Evolutionary conservation across 2,888 invertebrate genomes (phyloP).

Genomic region (Platycheirus rosarum): DNA sequence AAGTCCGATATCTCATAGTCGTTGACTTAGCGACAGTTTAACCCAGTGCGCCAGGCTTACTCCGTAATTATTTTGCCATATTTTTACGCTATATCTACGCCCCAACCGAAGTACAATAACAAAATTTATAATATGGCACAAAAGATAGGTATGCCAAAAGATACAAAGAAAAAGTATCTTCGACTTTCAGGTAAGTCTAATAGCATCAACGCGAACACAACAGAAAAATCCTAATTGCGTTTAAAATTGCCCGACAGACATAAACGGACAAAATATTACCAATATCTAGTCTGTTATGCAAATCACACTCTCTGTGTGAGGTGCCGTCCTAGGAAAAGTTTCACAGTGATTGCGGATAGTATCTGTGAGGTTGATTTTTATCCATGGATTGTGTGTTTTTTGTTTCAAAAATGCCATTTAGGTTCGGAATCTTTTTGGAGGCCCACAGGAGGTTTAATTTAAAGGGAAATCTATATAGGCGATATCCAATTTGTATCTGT

Average conservation of each 20-base stretch:
- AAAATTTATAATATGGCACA: slow-evolving; percentile 61
- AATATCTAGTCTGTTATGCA: slow-evolving; percentile 66
- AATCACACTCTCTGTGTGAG: slow-evolving; percentile 41
- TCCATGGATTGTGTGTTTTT: slow-evolving; percentile 41
- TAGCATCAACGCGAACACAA: slow-evolving; percentile 34
- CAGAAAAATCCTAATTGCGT: slow-evolving; percentile 73
- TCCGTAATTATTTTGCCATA: slow-evolving; percentile 69
- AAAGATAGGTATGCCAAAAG: not conserved
- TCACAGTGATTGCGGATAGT: slow-evolving; percentile 14
- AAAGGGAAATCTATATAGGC: slow-evolving; percentile 72
- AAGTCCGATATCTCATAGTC: not conserved
- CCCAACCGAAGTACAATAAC: slow-evolving; percentile 62
- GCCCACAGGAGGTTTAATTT: slow-evolving; percentile 52
- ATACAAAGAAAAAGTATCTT: slow-evolving; percentile 37
- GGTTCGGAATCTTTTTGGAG: slow-evolving; percentile 18
- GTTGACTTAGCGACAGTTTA: slow-evolving; percentile 32
- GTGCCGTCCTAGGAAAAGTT: slow-evolving; percentile 13
- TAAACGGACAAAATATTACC: slow-evolving; percentile 73
- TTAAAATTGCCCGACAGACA: slow-evolving; percentile 73
- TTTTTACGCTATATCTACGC: slow-evolving; percentile 52
- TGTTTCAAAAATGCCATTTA: slow-evolving; percentile 62
- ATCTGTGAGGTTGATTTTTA: slow-evolving; percentile 36
- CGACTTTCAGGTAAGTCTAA: slow-evolving; percentile 53
- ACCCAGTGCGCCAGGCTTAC: slow-evolving; percentile 46
- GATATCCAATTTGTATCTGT: slow-evolving; percentile 73